These are phyloP conservation scores for Zonitis immaculata DNA, from an alignment of 2,888 invertebrate species.

Conservation along the genomic window DNA sequence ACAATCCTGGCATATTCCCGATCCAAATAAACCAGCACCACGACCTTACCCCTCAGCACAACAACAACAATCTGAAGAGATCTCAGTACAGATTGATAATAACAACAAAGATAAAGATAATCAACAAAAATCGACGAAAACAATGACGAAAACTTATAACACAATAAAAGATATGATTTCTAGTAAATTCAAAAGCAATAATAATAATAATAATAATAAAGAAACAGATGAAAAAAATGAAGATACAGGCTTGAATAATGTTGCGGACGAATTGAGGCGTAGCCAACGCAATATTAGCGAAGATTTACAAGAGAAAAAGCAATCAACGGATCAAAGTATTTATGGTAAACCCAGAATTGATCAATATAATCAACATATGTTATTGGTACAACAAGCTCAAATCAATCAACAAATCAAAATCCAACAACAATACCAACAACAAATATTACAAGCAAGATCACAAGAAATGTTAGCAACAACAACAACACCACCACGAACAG, in stretches of 20 bases:
- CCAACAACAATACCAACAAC: constrained; percentile 43
- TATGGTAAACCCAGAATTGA: constrained; percentile 59
- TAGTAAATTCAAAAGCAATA: constrained; percentile 67
- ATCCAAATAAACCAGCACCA: constrained; percentile 33
- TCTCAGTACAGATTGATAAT: constrained; percentile 57
- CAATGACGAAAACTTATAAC: constrained; percentile 75
- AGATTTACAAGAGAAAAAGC: constrained; percentile 36
- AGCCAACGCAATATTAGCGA: constrained; percentile 44
- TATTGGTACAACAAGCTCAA: constrained; percentile 39
- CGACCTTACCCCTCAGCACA: constrained; percentile 41
- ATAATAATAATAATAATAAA: constrained; percentile 45
- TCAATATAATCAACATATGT: constrained; percentile 46
- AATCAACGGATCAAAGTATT: constrained; percentile 53
- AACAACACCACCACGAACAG: constrained; percentile 35
- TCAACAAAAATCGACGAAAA: constrained; percentile 55
- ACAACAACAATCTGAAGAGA: constrained; percentile 32
- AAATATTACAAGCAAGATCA: constrained; percentile 48
- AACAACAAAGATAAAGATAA: constrained; percentile 49
- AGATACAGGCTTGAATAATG: constrained; percentile 57
- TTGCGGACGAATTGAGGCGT: constrained; percentile 56
- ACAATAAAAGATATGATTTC: constrained; percentile 81
- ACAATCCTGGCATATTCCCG: constrained; percentile 42
- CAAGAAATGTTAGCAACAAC: constrained; percentile 53
- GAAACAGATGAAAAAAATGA: constrained; percentile 54
- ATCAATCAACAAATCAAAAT: constrained; percentile 37